These are phyloP conservation scores for Lydus trimaculatus DNA, from an alignment of 2,888 invertebrate genomes.

Conservation along the genomic window DNA sequence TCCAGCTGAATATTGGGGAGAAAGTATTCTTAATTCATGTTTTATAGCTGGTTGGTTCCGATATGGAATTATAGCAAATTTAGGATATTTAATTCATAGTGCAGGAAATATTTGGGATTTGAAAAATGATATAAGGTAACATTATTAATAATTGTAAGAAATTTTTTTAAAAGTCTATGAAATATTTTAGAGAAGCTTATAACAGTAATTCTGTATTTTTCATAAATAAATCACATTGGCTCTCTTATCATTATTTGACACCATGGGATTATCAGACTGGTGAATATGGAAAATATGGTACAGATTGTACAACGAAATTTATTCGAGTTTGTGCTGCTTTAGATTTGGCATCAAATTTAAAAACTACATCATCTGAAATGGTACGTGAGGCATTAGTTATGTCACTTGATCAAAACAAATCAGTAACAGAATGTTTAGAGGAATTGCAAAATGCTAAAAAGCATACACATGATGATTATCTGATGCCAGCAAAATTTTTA, in stretches of 20 bases:
- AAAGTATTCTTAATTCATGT: constrained; percentile 68
- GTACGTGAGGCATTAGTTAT: constrained; percentile 70
- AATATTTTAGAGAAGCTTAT: constrained; percentile 66
- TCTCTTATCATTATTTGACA: constrained; percentile 79
- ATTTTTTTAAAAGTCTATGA: neutral
- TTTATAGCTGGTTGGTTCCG: constrained; percentile 76
- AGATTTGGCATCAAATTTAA: constrained; percentile 70
- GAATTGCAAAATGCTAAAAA: constrained; percentile 56
- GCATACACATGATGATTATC: constrained; percentile 58
- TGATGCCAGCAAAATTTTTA: constrained; percentile 40
- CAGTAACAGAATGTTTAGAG: constrained; percentile 66
- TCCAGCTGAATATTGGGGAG: constrained; percentile 81
- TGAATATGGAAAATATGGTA: constrained; percentile 79
- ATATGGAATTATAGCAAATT: constrained; percentile 69
- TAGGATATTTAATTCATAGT: constrained; percentile 77
- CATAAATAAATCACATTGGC: constrained; percentile 79
- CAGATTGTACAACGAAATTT: constrained; percentile 71
- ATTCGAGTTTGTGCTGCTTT: constrained; percentile 76
- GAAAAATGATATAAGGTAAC: constrained; percentile 73
- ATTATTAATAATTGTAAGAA: neutral
- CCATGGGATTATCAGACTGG: constrained; percentile 85
- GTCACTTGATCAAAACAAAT: constrained; percentile 65
- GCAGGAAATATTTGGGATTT: constrained; percentile 77
- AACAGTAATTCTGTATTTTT: constrained; percentile 81
- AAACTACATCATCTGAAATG: constrained; percentile 69